Percentiles rank a stretch among this genome's conserved stretches.
These are phyloP conservation scores for Nesometra sesokonis DNA, from an alignment of 35 echinoderm and acorn worm species.

Conservation along the genomic window DNA sequence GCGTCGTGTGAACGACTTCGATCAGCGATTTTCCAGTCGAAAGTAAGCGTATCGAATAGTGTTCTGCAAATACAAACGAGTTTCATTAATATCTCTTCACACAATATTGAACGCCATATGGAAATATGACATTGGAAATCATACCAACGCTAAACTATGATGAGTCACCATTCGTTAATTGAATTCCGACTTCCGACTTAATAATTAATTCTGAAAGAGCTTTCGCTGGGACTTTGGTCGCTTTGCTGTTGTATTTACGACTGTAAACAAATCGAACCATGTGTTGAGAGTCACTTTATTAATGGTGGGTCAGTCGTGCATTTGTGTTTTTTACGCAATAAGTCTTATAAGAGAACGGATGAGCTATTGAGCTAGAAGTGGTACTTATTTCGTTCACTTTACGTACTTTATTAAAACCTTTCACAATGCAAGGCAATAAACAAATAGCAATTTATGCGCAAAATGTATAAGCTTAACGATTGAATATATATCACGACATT, in stretches of 20 bases:
- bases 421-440: no score
- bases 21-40: neutral
- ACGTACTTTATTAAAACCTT: no score
- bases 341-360: neutral
- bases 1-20: neutral
- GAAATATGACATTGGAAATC: neutral
- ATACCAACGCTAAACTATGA: neutral
- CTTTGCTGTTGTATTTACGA: neutral
- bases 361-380: neutral
- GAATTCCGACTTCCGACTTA: neutral
- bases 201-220: neutral
- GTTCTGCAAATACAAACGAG: neutral
- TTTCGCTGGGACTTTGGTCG: neutral
- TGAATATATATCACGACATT: no score
- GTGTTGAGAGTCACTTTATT: neutral
- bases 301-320: neutral
- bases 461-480: no score
- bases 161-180: neutral
- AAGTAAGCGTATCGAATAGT: neutral
- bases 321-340: neutral
- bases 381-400: neutral
- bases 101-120: neutral
- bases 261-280: neutral
- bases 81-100: neutral
- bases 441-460: no score